phyloP scores from a whole-genome alignment of 2,888 invertebrate species.

The Hypsopygia costalis region DNA sequence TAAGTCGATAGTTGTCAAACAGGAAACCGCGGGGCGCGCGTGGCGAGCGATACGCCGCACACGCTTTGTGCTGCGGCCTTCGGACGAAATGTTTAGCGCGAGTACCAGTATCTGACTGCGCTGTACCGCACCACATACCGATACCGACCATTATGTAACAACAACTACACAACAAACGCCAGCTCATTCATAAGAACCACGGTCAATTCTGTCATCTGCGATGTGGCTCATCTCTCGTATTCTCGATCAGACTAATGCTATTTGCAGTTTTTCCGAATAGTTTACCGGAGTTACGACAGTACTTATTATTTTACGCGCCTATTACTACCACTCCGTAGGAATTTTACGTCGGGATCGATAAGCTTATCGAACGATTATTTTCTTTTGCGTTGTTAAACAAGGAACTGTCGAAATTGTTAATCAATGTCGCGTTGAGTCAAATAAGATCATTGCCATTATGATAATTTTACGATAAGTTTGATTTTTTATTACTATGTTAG shows the following conservation, averaged over 20 bases:
- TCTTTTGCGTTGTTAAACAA: conserved; percentile 61
- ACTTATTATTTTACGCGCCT: conserved; percentile 33
- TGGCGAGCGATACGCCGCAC: conserved; percentile 63
- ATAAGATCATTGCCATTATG: conserved; percentile 66
- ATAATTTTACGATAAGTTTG: conserved; percentile 50
- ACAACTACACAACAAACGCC: conserved; percentile 56
- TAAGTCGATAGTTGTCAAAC: conserved; percentile 79
- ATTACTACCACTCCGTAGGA: conserved; percentile 32
- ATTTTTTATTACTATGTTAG: conserved; percentile 31
- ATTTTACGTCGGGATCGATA: conserved; percentile 40
- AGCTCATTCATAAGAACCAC: conserved; percentile 65
- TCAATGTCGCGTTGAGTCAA: conserved; percentile 52
- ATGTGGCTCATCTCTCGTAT: conserved; percentile 30
- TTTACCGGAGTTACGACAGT: conserved; percentile 21
- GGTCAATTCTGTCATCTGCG: conserved; percentile 43
- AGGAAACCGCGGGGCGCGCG: conserved; percentile 76
- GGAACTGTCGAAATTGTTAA: conserved; percentile 58
- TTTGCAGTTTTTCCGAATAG: conserved; percentile 27
- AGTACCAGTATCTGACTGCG: conserved; percentile 32
- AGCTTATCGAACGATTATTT: conserved; percentile 54
- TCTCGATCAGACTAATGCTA: not conserved
- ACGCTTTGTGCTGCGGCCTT: conserved; percentile 69
- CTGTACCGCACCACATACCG: conserved; percentile 46
- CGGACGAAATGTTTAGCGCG: conserved; percentile 64
- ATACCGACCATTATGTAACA: conserved; percentile 62